A percentile compares a stretch with the other conserved stretches of the same genome.
Conservation (phyloP, 2,113 vertebrate genomes). For the Sula dactylatra region DNA sequence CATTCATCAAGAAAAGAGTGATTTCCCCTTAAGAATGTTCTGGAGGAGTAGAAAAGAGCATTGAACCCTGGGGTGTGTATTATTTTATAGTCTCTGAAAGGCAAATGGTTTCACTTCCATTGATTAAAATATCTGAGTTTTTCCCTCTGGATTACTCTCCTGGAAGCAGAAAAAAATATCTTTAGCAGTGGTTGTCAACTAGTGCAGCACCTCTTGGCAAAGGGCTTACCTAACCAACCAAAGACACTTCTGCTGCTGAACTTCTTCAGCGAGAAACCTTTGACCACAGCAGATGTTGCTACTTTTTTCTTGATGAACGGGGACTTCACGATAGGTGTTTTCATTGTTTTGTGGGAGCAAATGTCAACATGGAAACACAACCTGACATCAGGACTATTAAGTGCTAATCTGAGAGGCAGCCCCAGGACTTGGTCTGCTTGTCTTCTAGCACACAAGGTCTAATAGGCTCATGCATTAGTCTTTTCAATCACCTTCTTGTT, state of each 20-base stretch:
- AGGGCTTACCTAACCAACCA: not conserved
- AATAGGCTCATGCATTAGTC: not conserved
- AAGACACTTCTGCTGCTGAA: not conserved
- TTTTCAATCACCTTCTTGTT: not conserved
- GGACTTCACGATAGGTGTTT: conserved; percentile 7
- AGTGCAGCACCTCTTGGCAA: not conserved
- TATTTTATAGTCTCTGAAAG: conserved; percentile 54
- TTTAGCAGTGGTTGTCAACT: not conserved
- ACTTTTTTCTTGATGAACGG: not conserved
- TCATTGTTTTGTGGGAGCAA: conserved; percentile 2
- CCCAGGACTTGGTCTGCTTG: not conserved
- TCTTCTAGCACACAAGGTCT: not conserved
- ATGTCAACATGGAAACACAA: conserved; percentile 33
- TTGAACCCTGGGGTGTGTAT: conserved; percentile 50
- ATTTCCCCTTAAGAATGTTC: conserved; percentile 57
- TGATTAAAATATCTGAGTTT: conserved; percentile 57
- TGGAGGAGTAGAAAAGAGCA: conserved; percentile 56
- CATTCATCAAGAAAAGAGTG: conserved; percentile 58
- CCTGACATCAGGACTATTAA: not conserved
- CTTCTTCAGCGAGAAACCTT: conserved; percentile 15
- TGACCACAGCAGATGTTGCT: conserved; percentile 51
- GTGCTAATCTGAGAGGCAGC: not conserved
- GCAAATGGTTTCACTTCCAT: conserved; percentile 48
- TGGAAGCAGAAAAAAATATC: not conserved
- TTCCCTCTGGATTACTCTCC: conserved; percentile 53